Conservation (phyloP, 92 coral and sea anemone genomes). For the Pocillopora grandis region DNA sequence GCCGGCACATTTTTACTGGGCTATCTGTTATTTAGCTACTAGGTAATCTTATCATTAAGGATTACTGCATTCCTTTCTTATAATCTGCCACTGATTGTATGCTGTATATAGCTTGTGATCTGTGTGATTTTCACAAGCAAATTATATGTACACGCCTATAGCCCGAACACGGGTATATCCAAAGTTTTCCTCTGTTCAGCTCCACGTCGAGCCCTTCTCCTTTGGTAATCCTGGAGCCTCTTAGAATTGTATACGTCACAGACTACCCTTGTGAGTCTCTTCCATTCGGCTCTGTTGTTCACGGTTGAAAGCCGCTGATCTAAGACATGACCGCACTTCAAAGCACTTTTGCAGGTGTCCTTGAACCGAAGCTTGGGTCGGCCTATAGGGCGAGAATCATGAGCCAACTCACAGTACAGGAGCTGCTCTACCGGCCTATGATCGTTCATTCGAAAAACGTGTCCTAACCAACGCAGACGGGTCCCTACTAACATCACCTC, state of each 20-base stretch:
- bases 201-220: background rate
- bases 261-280: background rate
- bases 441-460: background rate
- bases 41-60: no score
- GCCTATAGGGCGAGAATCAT: background rate
- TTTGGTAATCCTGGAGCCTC: background rate
- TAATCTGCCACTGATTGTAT: no score
- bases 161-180: background rate
- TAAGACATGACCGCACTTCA: conserved; percentile 12
- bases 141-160: background rate
- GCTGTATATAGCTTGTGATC: no score
- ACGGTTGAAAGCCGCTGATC: background rate
- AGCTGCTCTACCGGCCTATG: conserved; percentile 5
- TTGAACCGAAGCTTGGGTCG: background rate
- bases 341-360: conserved; percentile 20
- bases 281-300: conserved; percentile 1
- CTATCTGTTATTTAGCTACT: no score
- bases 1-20: no score
- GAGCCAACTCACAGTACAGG: background rate
- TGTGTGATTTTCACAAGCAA: no score
- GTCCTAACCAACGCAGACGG: conserved; percentile 4
- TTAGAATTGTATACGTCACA: background rate
- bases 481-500: background rate
- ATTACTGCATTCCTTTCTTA: no score
- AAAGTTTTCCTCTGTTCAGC: background rate